Percentiles rank a stretch among this genome's conserved stretches.
These are phyloP conservation scores for Sinosuthora webbiana DNA, from an alignment of 2,113 vertebrate genomes.

Conservation along the genomic window DNA sequence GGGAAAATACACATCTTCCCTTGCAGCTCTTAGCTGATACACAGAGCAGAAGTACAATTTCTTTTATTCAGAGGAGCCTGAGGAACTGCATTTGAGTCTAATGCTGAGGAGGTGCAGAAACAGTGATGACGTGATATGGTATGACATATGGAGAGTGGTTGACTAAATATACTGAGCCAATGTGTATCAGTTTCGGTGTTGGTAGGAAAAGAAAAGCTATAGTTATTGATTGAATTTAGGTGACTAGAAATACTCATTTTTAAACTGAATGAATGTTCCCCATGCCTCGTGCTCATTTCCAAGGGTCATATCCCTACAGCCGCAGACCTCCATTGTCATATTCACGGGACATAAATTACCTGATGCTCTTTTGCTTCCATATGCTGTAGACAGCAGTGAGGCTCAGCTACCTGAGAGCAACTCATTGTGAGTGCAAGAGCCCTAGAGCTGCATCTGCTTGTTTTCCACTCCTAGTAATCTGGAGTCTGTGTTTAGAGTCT, in stretches of 20 bases:
- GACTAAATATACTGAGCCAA: background rate
- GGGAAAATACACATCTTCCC: background rate
- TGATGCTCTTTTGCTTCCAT: background rate
- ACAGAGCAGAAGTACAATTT: background rate
- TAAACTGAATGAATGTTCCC: background rate
- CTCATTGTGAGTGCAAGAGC: background rate
- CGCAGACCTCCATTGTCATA: background rate
- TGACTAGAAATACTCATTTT: background rate
- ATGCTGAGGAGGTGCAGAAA: background rate
- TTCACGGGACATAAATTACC: background rate
- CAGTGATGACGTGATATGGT: background rate
- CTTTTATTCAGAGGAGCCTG: background rate
- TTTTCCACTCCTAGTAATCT: background rate
- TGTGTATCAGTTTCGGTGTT: background rate
- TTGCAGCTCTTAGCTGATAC: background rate
- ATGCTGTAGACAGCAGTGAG: background rate
- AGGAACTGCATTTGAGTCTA: background rate
- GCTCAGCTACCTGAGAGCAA: background rate
- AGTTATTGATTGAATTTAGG: background rate
- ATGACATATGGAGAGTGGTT: background rate
- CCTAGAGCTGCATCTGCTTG: background rate
- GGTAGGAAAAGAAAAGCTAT: background rate
- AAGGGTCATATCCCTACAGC: background rate
- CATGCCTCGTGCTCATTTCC: background rate
- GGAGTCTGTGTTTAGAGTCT: background rate